Base-by-base conservation (phyloP, 92 coral and sea anemone species). In the Porites rus region DNA sequence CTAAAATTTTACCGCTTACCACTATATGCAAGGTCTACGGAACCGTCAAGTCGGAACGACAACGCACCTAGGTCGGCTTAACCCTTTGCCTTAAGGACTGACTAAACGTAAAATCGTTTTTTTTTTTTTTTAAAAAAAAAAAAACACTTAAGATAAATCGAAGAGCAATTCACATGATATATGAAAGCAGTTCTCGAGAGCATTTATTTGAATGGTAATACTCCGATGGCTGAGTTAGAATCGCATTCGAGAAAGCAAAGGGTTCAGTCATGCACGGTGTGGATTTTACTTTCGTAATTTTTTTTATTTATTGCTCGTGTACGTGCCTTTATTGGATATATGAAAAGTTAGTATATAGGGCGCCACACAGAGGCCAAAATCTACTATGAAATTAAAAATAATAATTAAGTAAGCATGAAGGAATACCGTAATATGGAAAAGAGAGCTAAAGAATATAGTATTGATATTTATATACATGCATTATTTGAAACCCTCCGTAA, bases 401-500 rank as follows among this genome's bases (percentile, higher is more conserved):
- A 52, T 68, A 54, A 81, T 53, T 59, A 73, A 83, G 50, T 73
- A 73, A 83, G 87, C 80, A 51, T 22, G 87, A 63, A 62, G 18
- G 71, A 83, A 75, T 79, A 65, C 87, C 80, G 74, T 73, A 72
- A 82, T 82, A 82, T 82, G 86, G 86, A 83, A 38, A 43, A 83
- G 72, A 83, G 87, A 83, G 87, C 53, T 74, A 61, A 74, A 73
- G 87, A 83, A 83, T 73, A 83, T 83, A 83, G 80, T 83, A 83
- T 83, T 43, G 73, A 83, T 83, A 83, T 83, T 83, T 83, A 83
- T 83, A 74, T 72, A 83, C 78, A 73, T 61, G 80, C 63, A 83
- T 83, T 74, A 83, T 83, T 83, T 73, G 72, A 73, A 64, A 83
- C 72, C 31, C 82, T 74, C 63, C 74, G 87, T 79, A 83, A 62